Conservation (phyloP, 2,888 invertebrate genomes). For the Elmis aenea region DNA sequence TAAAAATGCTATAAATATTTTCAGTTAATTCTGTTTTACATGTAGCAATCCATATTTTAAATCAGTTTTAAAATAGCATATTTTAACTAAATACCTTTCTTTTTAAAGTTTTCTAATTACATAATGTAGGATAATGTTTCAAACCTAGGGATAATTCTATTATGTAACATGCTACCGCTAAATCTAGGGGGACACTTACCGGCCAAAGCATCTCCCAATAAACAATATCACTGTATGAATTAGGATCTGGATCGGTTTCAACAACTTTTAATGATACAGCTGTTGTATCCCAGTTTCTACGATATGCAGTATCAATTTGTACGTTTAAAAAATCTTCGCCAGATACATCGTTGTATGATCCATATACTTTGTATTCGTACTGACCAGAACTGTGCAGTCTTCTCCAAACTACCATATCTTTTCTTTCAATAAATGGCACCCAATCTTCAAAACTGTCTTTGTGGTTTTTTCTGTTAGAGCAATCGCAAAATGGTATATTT, state of each 20-base stretch:
- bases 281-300: constrained; percentile 75
- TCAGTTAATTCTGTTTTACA: no score
- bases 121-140: no score
- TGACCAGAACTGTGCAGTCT: constrained; percentile 63
- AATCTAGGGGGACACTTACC: no score
- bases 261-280: constrained; percentile 67
- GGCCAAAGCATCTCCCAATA: constrained; percentile 92
- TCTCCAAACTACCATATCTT: constrained; percentile 78
- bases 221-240: constrained; percentile 64
- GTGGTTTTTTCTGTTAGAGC: constrained; percentile 30
- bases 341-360: constrained; percentile 70
- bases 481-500: constrained; percentile 49
- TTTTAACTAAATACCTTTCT: no score
- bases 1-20: no score
- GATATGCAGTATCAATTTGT: constrained; percentile 74
- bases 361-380: constrained; percentile 84
- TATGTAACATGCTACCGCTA: no score
- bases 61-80: no score
- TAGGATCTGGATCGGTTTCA: constrained; percentile 56
- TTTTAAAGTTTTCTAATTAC: no score
- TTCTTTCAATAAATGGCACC: constrained; percentile 74
- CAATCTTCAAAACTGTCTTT: constrained; percentile 53
- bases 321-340: constrained; percentile 77
- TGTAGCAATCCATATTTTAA: no score
- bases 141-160: no score